phyloP scores from a whole-genome alignment of 64 coral and sea anemone genomes.

The Porites lutea region DNA sequence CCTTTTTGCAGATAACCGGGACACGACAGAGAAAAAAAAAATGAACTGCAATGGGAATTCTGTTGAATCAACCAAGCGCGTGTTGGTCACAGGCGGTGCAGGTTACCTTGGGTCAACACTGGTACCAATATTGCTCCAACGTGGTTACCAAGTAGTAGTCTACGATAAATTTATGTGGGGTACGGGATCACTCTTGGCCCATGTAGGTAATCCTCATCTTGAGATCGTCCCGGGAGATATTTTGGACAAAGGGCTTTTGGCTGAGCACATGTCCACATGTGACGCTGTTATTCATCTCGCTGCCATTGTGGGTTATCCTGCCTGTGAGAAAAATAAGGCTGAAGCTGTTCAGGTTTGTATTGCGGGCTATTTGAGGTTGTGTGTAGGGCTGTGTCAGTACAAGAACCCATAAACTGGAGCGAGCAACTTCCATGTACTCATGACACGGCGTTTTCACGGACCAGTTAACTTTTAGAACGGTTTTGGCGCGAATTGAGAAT shows the following conservation, averaged over 20 bases:
- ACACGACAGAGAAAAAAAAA: not conserved
- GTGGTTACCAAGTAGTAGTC: constrained; percentile 75
- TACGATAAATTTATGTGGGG: constrained; percentile 94
- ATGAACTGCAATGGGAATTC: constrained; percentile 1
- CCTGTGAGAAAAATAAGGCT: constrained; percentile 77
- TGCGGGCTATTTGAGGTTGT: not conserved
- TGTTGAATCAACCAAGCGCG: constrained; percentile 13
- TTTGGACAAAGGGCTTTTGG: constrained; percentile 72
- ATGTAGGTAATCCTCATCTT: constrained; percentile 71
- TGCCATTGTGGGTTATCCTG: constrained; percentile 96
- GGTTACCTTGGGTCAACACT: constrained; percentile 95
- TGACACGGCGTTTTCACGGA: no score
- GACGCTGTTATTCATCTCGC: constrained; percentile 94
- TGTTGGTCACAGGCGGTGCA: constrained; percentile 93
- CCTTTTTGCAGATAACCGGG: not conserved
- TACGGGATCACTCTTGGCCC: constrained; percentile 45
- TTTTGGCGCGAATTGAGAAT: no score
- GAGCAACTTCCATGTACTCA: no score
- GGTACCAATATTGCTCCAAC: constrained; percentile 82
- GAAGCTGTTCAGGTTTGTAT: constrained; percentile 23
- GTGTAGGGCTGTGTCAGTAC: not conserved
- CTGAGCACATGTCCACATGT: constrained; percentile 68
- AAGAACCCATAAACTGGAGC: no score
- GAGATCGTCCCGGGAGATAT: constrained; percentile 88
- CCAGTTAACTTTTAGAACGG: no score